phyloP scores from a whole-genome alignment of 2,888 invertebrate species.

The Tineola bisselliella region DNA sequence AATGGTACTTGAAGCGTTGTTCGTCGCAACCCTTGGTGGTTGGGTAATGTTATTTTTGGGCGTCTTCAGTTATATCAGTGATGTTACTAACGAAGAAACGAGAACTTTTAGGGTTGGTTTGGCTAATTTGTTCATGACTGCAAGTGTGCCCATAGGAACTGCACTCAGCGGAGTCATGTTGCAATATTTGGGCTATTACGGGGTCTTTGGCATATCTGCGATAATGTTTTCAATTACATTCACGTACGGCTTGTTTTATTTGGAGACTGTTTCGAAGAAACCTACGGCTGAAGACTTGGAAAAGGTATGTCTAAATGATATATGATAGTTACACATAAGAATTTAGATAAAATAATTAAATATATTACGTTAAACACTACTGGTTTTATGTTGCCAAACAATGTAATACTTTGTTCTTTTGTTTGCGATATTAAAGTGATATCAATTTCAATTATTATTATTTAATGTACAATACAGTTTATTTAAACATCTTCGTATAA shows the following conservation, averaged over 20 bases:
- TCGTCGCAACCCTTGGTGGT: conserved; percentile 63
- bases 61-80: conserved; percentile 71
- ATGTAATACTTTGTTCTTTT: too few relatives aligned
- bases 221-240: conserved; percentile 48
- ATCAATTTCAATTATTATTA: too few relatives aligned
- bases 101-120: conserved; percentile 71
- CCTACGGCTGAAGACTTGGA: neutral
- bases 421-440: too few relatives aligned
- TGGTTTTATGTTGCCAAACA: too few relatives aligned
- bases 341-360: neutral
- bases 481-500: too few relatives aligned
- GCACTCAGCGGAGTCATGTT: conserved; percentile 63
- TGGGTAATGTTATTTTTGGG: conserved; percentile 65
- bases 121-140: conserved; percentile 66
- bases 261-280: conserved; percentile 34
- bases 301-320: neutral
- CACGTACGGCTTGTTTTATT: conserved; percentile 37
- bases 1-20: conserved; percentile 61
- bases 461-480: too few relatives aligned
- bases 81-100: conserved; percentile 60
- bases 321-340: neutral
- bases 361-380: neutral
- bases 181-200: conserved; percentile 49
- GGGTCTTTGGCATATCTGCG: conserved; percentile 43
- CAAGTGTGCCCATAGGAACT: conserved; percentile 67